Base-by-base conservation (phyloP, 2,888 invertebrate genomes). In the Lypha dubia region DNA sequence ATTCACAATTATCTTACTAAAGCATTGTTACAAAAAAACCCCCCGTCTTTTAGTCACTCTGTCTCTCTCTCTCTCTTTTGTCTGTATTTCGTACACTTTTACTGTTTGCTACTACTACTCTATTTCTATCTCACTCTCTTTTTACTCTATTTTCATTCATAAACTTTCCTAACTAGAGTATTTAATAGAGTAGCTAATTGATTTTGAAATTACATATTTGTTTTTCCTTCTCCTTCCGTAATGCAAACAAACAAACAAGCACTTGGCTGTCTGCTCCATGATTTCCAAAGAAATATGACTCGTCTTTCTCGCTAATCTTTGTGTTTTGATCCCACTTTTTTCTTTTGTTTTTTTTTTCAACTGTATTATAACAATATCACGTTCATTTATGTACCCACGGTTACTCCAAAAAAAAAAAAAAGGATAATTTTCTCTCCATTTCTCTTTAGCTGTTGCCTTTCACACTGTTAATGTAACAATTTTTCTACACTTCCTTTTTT, bases 1-100 rank as follows among this genome's bases (percentile, higher is more conserved):
- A 82, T 82, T 82, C 75, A 62, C 46, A 53, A 28, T 32, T 41
- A 46, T 38, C 80, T 60, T 20, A 51, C 22, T 32, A 70, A 63
- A 28, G 49, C 67, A 67, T 67, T 35, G 35, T 56, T 70, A 51
- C 46, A 38, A 51, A 44, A 1, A n/a, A n/a, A n/a, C n/a, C n/a
- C n/a, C n/a, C n/a, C n/a, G n/a, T n/a, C n/a, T n/a, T n/a, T n/a
- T n/a, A n/a, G n/a, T n/a, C n/a, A n/a, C n/a, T n/a, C n/a, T n/a
- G n/a, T n/a, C n/a, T n/a, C 2, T 13, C 24, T 38, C 17, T 15
- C 44, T n/a, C 24, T 71, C 56, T 58, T 46, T 5, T 49, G 11
- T 24, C 58, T 73, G 11, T 60, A 46, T 38, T 28, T 22, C 28
- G 4, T 15, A 58, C 67, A 58, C 68, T 60, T 65, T 53, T 3